phyloP scores from a whole-genome alignment of 2,888 invertebrate species.

The Sclerodermus sp. region DNA sequence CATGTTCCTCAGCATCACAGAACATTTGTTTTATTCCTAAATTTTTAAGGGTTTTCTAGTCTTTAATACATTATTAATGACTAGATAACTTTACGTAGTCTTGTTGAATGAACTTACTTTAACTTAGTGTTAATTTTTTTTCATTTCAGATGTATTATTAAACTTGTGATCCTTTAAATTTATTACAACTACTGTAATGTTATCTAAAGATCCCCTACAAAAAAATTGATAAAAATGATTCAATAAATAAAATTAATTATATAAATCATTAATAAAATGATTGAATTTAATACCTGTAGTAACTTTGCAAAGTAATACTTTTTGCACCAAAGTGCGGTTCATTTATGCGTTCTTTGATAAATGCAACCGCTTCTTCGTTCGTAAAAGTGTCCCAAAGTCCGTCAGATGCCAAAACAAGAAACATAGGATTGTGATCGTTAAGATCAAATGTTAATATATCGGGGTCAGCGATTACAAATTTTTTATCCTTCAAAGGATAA shows the following conservation, averaged over 20 bases:
- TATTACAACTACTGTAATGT: conserved; percentile 91
- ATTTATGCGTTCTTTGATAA: conserved; percentile 80
- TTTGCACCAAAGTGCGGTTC: conserved; percentile 90
- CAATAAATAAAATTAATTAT: too few relatives aligned
- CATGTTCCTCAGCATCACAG: too few relatives aligned
- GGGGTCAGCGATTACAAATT: conserved; percentile 92
- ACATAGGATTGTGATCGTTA: conserved; percentile 82
- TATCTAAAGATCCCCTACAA: conserved; percentile 87
- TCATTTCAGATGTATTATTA: conserved; percentile 28
- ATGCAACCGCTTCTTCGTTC: conserved; percentile 92
- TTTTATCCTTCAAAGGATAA: conserved; percentile 91
- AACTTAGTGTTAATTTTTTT: conserved; percentile 21
- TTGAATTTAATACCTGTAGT: conserved; percentile 61
- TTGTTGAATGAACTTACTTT: conserved; percentile 7
- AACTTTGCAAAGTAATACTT: conserved; percentile 87
- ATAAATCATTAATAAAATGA: background rate
- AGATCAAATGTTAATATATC: conserved; percentile 92
- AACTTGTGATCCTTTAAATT: conserved; percentile 67
- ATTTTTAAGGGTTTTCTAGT: background rate
- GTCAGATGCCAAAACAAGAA: conserved; percentile 90
- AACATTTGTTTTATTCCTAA: too few relatives aligned
- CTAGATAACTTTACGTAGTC: conserved; percentile 23
- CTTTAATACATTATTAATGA: too few relatives aligned
- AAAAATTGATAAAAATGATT: conserved; percentile 7
- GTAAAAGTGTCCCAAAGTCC: conserved; percentile 96